Conservation (phyloP, 2,113 vertebrate species). For the Aphelocoma coerulescens region DNA sequence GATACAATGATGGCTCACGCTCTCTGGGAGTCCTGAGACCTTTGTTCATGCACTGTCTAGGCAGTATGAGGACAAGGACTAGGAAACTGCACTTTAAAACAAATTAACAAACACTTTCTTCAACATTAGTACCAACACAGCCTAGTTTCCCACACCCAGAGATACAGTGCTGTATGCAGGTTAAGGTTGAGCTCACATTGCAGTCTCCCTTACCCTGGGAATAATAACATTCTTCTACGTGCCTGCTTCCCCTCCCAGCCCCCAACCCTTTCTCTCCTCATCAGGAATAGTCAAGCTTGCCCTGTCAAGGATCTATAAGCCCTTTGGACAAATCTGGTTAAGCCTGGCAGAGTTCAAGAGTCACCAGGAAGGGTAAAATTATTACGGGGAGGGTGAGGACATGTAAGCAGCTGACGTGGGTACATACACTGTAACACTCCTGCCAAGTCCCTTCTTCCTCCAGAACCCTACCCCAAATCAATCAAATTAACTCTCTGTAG, state of each 20-base stretch:
- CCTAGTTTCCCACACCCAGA: not conserved
- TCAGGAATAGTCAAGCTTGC: not conserved
- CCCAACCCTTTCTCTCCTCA: accelerated
- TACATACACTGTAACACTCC: not conserved
- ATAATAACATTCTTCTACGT: not conserved
- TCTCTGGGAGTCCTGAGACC: not conserved
- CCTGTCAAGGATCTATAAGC: not conserved
- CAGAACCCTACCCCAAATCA: not conserved
- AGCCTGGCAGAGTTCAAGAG: not conserved
- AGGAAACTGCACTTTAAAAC: not conserved
- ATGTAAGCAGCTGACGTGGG: not conserved
- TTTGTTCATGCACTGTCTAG: not conserved
- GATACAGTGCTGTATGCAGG: not conserved
- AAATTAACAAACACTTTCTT: not conserved
- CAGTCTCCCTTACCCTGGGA: not conserved
- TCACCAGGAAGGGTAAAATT: not conserved
- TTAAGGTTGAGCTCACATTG: not conserved
- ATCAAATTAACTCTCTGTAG: not conserved
- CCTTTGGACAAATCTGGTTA: not conserved
- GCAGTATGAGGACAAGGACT: not conserved
- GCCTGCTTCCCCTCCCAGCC: not conserved
- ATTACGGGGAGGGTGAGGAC: not conserved
- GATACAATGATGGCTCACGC: accelerated
- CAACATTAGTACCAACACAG: not conserved
- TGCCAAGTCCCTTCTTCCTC: not conserved